A percentile compares a stretch with the other conserved stretches of the same genome.
Evolutionary conservation across 2,888 invertebrate genomes (phyloP).

Genomic region (Iselma pallidipennis): DNA sequence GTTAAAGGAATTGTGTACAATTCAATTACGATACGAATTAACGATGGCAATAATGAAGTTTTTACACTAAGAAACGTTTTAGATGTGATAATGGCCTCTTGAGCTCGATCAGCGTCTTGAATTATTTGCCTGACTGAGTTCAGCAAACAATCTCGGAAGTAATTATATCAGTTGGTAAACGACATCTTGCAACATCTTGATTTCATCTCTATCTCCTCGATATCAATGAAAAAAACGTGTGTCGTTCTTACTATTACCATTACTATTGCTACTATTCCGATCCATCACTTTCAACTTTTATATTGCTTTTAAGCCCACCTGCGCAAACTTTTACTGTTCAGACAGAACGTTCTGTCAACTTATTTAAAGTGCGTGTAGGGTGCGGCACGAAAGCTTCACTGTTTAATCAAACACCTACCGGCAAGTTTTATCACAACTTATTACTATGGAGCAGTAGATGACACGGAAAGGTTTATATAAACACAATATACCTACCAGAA

Average conservation of each 20-base stretch:
- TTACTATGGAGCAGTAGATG: too few species aligned
- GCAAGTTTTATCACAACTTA: conserved; percentile 18
- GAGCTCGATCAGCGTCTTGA: conserved; percentile 43
- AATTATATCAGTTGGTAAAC: conserved; percentile 40
- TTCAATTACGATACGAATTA: conserved; percentile 29
- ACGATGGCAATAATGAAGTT: conserved; percentile 33
- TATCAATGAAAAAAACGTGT: background rate
- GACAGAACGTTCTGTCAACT: conserved; percentile 24
- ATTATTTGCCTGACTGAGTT: conserved; percentile 46
- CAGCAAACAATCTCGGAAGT: conserved; percentile 44
- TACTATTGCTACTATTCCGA: conserved; percentile 6
- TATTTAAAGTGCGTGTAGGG: conserved; percentile 19
- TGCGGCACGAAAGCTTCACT: conserved; percentile 13
- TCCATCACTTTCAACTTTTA: conserved; percentile 32
- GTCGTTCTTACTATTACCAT: too few species aligned
- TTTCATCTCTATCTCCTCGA: conserved; percentile 26
- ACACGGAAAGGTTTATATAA: too few species aligned
- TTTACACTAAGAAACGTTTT: conserved; percentile 27
- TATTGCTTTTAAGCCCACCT: conserved; percentile 33
- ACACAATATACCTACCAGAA: too few species aligned
- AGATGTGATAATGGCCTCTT: conserved; percentile 39
- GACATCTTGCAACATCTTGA: conserved; percentile 32
- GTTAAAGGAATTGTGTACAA: background rate
- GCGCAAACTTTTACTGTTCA: conserved; percentile 28
- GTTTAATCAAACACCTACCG: conserved; percentile 19